Evolutionary conservation across 2,113 vertebrate genomes (phyloP).

Genomic region (Takifugu bimaculatus): DNA sequence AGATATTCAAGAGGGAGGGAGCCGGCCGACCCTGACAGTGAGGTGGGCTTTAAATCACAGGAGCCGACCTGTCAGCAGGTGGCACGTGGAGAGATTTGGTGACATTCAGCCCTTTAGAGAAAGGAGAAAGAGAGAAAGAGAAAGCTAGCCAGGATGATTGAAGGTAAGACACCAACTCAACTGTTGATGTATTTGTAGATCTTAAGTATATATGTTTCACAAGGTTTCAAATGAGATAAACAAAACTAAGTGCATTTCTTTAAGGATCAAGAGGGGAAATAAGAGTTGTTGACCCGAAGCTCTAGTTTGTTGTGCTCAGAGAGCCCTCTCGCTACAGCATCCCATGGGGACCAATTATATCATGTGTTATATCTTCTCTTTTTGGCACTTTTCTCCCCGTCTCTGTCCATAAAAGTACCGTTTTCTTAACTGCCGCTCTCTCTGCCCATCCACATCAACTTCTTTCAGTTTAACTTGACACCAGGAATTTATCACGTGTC

Average conservation of each 20-base stretch:
- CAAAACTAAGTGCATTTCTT: background rate
- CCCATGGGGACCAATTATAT: background rate
- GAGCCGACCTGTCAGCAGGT: conserved; percentile 67
- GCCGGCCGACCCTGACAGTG: conserved; percentile 45
- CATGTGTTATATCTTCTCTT: background rate
- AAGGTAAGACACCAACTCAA: conserved; percentile 56
- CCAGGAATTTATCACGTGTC: conserved; percentile 22
- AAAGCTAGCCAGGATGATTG: conserved; percentile 13
- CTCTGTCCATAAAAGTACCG: background rate
- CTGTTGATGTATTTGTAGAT: background rate
- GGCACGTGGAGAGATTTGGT: conserved; percentile 41
- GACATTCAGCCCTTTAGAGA: conserved; percentile 19
- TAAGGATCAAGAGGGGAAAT: background rate
- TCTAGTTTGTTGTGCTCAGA: background rate
- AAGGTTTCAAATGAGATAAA: background rate
- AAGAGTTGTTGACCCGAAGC: background rate
- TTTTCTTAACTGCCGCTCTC: background rate
- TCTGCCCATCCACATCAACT: conserved; percentile 8
- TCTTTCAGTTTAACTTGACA: conserved; percentile 19
- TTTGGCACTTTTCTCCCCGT: background rate
- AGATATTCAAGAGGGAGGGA: conserved; percentile 52
- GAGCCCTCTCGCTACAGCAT: background rate
- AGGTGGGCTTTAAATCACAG: conserved; percentile 44
- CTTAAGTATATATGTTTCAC: background rate
- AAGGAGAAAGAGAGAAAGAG: conserved; percentile 24